Evolutionary conservation across 2,888 invertebrate species (phyloP), one percentile per base, ranked within the genome.

Genomic region (Tholera decimalis): DNA sequence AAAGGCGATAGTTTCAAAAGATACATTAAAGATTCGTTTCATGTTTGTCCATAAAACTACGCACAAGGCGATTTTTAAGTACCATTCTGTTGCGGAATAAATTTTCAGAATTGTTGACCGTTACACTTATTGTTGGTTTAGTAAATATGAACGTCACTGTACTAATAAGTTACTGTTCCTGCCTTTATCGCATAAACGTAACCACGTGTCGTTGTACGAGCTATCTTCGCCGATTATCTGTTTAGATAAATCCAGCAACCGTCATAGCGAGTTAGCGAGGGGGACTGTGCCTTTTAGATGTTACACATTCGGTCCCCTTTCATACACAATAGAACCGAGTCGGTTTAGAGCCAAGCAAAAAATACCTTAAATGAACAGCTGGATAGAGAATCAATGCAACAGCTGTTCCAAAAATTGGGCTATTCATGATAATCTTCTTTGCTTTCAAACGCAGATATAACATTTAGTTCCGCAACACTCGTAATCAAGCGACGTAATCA

Each of bases 161-260:
- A 41, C 35, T 71, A 50, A 46, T 58, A 26, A 55, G 41, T 73
- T 65, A 62, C 51, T 69, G 65, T 67, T 60, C 61, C 66, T 61
- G 37, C 60, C 46, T 53, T 80, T 82, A 80, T 71, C 78, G 57
- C 59, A 72, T 65, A 57, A 60, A 75, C 53, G 66, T 85, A 82
- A 85, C 80, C 79, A 78, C 76, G 65, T 70, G 75, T 70, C 57
- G 49, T 26, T 58, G 54, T 76, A 57, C 71, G 53, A 58, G 77
- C 67, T 87, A 89, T 88, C 84, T 62, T 82, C 82, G 53, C 66
- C 73, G 91, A 93, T 93, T 88, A 93, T 93, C 92, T 87, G 73
- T 80, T 80, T 79, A 86, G 89, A 92, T 92, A 92, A 89, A 88
- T 82, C 85, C 85, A 85, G 85, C 89, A 85, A 86, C 86, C 86